Base-by-base conservation (phyloP, 2,113 vertebrate genomes). In the Callopanchax toddi region DNA sequence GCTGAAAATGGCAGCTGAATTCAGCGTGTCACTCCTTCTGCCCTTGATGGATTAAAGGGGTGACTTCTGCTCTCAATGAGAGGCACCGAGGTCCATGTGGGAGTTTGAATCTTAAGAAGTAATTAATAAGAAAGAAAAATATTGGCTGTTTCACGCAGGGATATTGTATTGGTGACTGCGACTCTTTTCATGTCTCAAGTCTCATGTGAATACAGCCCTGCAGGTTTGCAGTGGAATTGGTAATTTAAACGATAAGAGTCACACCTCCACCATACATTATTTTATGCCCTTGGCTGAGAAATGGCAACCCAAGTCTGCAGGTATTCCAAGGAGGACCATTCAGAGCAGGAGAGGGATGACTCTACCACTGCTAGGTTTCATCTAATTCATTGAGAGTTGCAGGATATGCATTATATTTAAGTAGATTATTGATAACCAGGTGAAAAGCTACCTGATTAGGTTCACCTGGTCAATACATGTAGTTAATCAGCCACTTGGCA, bases 71-170 rank as follows among this genome's bases (percentile, higher is more conserved):
- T 55, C 34, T 61, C 71, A 85, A 76, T 76, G 68, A 54, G 55
- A 66, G 67, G 61, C 67, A 71, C 57, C 54, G 59, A 71, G 65
- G 58, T 66, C 80, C 67, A 25, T 36, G 40, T 42, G 59, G 66
- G 48, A 56, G 69, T 72, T 72, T 74, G 67, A 86, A 87, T 87
- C 72, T 12, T 72, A 86, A 82, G 39, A 86, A 79, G 59, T 86
- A 83, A 91, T 89, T 89, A 83, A 63, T 69, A 76, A 74, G 75
- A 63, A 74, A 79, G 71, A 78, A 74, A 64, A 74, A 64, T 68
- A 76, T 57, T 60, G 70, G 67, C 74, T 73, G 51, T 58, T 76
- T 44, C 60, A 77, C 60, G 57, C 56, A 71, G 60, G 49, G 22
- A 83, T 67, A 70, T 49, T 78, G 65, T 46, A 76, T 74, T 45